Evolutionary conservation across 1,140 invertebrate species (phyloP).

Genomic region (Ceratina calcarata): DNA sequence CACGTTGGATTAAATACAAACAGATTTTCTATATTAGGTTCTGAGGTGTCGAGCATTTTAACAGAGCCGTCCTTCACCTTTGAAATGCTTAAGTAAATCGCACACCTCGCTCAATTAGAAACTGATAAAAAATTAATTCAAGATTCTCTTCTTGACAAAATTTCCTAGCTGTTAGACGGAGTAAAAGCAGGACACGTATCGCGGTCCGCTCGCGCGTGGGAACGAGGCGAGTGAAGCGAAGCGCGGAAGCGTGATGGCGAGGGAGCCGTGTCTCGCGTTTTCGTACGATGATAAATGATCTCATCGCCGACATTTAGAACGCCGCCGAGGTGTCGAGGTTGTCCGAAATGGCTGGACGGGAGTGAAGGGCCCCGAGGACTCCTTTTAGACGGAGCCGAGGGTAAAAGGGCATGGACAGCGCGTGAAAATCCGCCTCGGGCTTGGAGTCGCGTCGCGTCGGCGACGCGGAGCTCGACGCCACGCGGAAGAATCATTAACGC

Average conservation of each 20-base stretch:
- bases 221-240: conserved; percentile 50
- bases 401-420: conserved; percentile 26
- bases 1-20: too few relatives aligned
- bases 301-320: conserved; percentile 48
- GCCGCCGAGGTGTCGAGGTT: conserved; percentile 43
- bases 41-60: too few relatives aligned
- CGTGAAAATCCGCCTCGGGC: not conserved
- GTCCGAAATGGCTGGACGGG: conserved; percentile 3
- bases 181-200: conserved; percentile 52
- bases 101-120: too few relatives aligned
- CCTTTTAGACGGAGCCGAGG: conserved; percentile 8
- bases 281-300: conserved; percentile 68
- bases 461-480: conserved; percentile 10
- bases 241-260: conserved; percentile 44
- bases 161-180: not conserved
- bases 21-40: too few relatives aligned
- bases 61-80: too few relatives aligned
- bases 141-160: conserved; percentile 34
- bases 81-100: too few relatives aligned
- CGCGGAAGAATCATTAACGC: conserved; percentile 55
- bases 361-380: not conserved
- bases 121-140: too few relatives aligned
- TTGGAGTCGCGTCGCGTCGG: not conserved
- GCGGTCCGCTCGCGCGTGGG: conserved; percentile 46
- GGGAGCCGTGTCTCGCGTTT: conserved; percentile 37